Conservation (phyloP, 2,888 invertebrate species). For the Oxyscelio sp. region DNA sequence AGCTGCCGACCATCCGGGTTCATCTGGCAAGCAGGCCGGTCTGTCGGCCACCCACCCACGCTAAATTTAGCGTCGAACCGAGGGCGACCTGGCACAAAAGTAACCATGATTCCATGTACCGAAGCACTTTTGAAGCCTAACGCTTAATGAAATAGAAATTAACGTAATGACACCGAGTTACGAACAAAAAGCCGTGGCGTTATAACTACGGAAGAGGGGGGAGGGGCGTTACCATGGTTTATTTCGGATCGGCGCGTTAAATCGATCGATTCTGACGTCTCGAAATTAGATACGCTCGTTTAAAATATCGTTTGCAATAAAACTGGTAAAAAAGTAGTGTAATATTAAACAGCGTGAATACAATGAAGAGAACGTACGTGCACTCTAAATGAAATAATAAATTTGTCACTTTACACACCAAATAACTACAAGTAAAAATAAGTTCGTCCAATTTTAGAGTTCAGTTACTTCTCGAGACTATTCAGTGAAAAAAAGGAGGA, state of each 20-base stretch:
- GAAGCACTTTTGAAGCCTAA: constrained; percentile 38
- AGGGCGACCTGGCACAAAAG: constrained; percentile 74
- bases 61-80: constrained; percentile 83
- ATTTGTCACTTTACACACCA: too few relatives aligned
- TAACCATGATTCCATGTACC: constrained; percentile 66
- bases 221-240: constrained; percentile 7
- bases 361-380: too few relatives aligned
- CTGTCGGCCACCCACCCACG: constrained; percentile 82
- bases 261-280: too few relatives aligned
- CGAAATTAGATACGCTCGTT: too few relatives aligned
- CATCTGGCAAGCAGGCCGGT: constrained; percentile 82
- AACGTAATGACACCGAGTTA: constrained; percentile 31
- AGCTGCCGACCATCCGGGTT: constrained; percentile 82
- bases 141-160: constrained; percentile 53
- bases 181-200: constrained; percentile 15
- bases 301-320: too few relatives aligned
- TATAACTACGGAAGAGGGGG: too few relatives aligned
- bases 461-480: constrained; percentile 1
- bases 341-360: too few relatives aligned
- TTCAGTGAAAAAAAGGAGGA: constrained; percentile 29
- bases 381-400: too few relatives aligned
- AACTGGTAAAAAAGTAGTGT: too few relatives aligned
- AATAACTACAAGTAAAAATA: too few relatives aligned
- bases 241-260: neutral
- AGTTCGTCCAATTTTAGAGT: constrained; percentile 11